phyloP scores from a whole-genome alignment of 2,888 invertebrate species.

The Drosophila vallismaia region DNA sequence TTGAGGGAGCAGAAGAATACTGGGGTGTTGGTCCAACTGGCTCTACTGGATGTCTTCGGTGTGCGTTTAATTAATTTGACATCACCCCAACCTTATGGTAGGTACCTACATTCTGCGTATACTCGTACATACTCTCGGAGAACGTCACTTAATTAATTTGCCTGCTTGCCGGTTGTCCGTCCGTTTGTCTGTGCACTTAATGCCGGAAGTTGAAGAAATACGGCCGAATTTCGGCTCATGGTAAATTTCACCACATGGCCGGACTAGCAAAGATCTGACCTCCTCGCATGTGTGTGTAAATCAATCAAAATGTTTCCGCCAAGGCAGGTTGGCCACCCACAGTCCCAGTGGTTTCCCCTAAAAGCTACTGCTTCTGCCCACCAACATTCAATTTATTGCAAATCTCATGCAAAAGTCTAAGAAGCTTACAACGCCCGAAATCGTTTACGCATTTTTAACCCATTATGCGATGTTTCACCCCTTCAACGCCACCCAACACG shows the following conservation, averaged over 20 bases:
- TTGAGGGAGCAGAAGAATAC: constrained; percentile 10
- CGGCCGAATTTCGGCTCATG: constrained; percentile 59
- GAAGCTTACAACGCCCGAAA: constrained; percentile 74
- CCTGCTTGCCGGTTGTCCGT: constrained; percentile 38
- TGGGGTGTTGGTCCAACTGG: constrained; percentile 15
- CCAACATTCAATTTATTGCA: constrained; percentile 63
- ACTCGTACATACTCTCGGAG: constrained; percentile 35
- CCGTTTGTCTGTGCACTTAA: constrained; percentile 58
- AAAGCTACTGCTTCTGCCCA: not conserved
- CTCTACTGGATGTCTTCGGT: constrained; percentile 39
- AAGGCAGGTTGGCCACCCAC: constrained; percentile 20
- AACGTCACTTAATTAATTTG: constrained; percentile 76
- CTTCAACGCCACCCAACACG: constrained; percentile 21
- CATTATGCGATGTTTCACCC: constrained; percentile 50
- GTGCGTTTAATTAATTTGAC: constrained; percentile 75
- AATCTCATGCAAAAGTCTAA: constrained; percentile 75
- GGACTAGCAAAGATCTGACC: constrained; percentile 31
- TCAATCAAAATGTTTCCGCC: constrained; percentile 74
- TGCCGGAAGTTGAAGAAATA: constrained; percentile 76
- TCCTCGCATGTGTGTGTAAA: constrained; percentile 55
- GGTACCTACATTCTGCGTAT: not conserved
- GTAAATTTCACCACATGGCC: constrained; percentile 59
- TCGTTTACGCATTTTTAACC: constrained; percentile 76
- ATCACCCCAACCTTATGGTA: constrained; percentile 22
- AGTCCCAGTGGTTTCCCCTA: constrained; percentile 4